Evolutionary conservation across 35 echinoderm and acorn worm species (phyloP).

Genomic region (Ophiothrix spiculata): DNA sequence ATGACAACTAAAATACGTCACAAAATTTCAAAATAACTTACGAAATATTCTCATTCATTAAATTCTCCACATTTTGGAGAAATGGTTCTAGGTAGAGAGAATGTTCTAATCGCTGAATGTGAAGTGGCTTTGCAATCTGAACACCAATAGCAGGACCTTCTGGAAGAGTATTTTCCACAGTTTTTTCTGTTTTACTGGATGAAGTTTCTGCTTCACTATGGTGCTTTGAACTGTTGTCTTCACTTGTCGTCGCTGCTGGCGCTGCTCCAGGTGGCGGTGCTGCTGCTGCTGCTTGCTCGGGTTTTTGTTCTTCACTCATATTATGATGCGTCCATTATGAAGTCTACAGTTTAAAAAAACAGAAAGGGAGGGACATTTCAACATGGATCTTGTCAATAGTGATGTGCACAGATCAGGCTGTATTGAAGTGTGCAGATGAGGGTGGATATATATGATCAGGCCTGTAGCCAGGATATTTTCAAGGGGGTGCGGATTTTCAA

Average conservation of each 20-base stretch:
- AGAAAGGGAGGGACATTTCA: too few relatives aligned
- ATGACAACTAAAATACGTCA: not conserved
- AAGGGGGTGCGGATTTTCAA: too few relatives aligned
- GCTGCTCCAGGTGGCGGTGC: not conserved
- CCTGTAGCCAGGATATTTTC: too few relatives aligned
- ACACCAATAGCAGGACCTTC: slow-evolving; percentile 87
- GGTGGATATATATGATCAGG: too few relatives aligned
- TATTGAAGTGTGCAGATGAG: too few relatives aligned
- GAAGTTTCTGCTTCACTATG: slow-evolving; percentile 45
- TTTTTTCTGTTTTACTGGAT: slow-evolving; percentile 23
- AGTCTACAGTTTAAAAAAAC: too few relatives aligned
- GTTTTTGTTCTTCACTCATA: not conserved
- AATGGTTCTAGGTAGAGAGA: slow-evolving; percentile 70
- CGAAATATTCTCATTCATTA: slow-evolving; percentile 13
- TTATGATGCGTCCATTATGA: not conserved
- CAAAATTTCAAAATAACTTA: not conserved
- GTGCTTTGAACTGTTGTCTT: not conserved
- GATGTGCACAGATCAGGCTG: too few relatives aligned
- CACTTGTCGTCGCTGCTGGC: not conserved
- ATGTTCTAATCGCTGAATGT: slow-evolving; percentile 81
- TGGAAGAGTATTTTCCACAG: slow-evolving; percentile 47
- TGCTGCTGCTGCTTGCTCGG: not conserved
- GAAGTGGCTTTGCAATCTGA: slow-evolving; percentile 83
- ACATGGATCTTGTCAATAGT: too few relatives aligned
- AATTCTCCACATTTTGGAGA: slow-evolving; percentile 39